Conservation (phyloP, 2,888 invertebrate species). For the Nebria salina region DNA sequence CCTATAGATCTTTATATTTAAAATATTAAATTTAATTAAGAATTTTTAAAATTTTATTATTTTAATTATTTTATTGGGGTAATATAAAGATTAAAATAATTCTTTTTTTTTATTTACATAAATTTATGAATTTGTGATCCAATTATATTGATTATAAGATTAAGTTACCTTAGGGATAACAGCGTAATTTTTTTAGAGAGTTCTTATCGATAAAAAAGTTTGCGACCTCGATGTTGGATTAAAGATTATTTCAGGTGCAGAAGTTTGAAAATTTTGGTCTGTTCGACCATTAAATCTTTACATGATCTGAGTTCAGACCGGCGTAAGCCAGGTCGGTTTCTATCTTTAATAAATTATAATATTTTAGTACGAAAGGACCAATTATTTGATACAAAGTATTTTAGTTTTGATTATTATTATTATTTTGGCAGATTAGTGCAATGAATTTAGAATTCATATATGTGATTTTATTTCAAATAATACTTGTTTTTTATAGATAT, state of each 20-base stretch:
- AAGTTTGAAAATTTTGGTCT: constrained; percentile 75
- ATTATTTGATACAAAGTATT: constrained; percentile 66
- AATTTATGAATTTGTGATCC: constrained; percentile 66
- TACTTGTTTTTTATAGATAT: constrained; percentile 65
- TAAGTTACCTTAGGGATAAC: constrained; percentile 87
- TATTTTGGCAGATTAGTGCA: constrained; percentile 77
- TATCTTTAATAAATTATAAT: constrained; percentile 72
- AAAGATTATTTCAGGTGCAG: constrained; percentile 74
- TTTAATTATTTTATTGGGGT: constrained; percentile 65
- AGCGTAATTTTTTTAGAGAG: constrained; percentile 82
- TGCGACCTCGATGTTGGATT: constrained; percentile 93
- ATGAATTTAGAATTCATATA: constrained; percentile 77
- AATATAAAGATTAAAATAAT: constrained; percentile 70
- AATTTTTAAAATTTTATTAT: constrained; percentile 57
- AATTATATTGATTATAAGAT: constrained; percentile 70
- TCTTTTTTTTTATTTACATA: constrained; percentile 63
- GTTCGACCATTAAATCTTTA: constrained; percentile 86
- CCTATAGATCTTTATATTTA: constrained; percentile 76
- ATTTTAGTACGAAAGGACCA: constrained; percentile 85
- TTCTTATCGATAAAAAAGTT: constrained; percentile 77
- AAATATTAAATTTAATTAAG: constrained; percentile 56
- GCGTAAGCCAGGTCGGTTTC: constrained; percentile 87
- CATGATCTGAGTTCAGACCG: constrained; percentile 91
- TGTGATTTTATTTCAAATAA: constrained; percentile 68
- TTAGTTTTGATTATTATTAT: constrained; percentile 49